Percentiles rank a stretch among this genome's conserved stretches.
Evolutionary conservation across 2,888 invertebrate genomes (phyloP).

Genomic region (Dynastes hyllus): DNA sequence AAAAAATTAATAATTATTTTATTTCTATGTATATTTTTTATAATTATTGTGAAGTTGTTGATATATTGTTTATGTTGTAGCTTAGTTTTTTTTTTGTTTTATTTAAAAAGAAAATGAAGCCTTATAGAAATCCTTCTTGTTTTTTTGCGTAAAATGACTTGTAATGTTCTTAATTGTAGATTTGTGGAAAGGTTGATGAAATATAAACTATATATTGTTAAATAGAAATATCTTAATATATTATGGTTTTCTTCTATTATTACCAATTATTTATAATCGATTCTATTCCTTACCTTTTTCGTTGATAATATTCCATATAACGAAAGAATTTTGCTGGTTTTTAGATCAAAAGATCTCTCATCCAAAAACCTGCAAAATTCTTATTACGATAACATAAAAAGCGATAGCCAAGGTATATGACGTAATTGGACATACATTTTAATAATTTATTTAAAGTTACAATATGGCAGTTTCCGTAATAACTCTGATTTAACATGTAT

Average conservation of each 20-base stretch:
- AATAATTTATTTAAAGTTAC: too few relatives aligned
- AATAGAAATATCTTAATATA: conserved; percentile 74
- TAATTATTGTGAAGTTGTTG: conserved; percentile 70
- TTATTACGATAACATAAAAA: too few relatives aligned
- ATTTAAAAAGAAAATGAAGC: conserved; percentile 64
- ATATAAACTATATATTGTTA: conserved; percentile 74
- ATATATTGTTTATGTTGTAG: conserved; percentile 70
- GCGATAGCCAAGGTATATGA: too few relatives aligned
- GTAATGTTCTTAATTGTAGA: conserved; percentile 73
- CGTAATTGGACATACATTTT: too few relatives aligned
- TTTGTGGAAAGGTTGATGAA: conserved; percentile 74
- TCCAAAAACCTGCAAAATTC: too few relatives aligned
- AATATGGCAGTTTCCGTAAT: too few relatives aligned
- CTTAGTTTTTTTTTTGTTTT: conserved; percentile 68
- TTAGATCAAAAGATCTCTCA: too few relatives aligned
- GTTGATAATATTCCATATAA: background rate
- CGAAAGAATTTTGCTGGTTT: too few relatives aligned
- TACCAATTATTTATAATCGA: conserved; percentile 51
- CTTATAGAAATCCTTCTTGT: conserved; percentile 67
- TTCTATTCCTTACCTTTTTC: conserved; percentile 13
- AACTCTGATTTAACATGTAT: too few relatives aligned
- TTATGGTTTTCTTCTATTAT: conserved; percentile 57
- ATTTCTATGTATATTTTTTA: conserved; percentile 67
- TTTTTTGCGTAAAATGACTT: conserved; percentile 70
- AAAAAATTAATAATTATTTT: conserved; percentile 63